Base-by-base conservation (phyloP, 2,797 vertebrate species). In the Hydrocynus forskahlii region DNA sequence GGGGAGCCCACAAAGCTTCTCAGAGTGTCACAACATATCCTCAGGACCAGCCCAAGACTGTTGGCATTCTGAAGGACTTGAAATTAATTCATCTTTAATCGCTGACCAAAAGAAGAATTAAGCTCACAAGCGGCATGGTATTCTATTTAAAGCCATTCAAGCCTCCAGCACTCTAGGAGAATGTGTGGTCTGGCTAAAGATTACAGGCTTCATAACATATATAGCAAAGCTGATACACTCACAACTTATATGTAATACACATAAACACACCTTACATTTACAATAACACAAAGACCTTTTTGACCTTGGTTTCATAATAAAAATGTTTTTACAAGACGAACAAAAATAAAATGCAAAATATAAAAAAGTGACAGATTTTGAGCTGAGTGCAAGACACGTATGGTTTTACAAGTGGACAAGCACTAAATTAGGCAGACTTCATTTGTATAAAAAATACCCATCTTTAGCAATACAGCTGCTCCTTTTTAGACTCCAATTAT, bases 41-140 rank as follows among this genome's bases (percentile, higher is more conserved):
- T 57, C 29, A 73, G 70, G 70, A 73, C 70, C 70, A 73, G 70
- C 70, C 50, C 16, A 57, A 73, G 70, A 73, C 29, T 35, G 29
- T 7, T 38, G 62, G 50, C 45, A 68, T 21, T 45, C 8, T 55
- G 14, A 54, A 57, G 9, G 43, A 45, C 66, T 45, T 8, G 2
- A 45, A n/a, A 68, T 10, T 21, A n/a, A 21, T 68, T 68, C 7
- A 64, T 64, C 5, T 5, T 68, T 21, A 10, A 29, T 29, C 29
- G 9, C 29, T 14, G 17, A 55, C 25, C 23, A 54, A 64, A 14
- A 19, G 52, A 73, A 35, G 48, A 73, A 57, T 38, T 6, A 54
- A 52, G 9, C 16, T n/a, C 35, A 68, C 38, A 66, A 45, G 67
- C 29, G 48, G 6, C 23, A 72, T 55, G 25, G 1, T 16, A 72